Base-by-base conservation (phyloP, 2,113 vertebrate species). In the Centropus bengalensis region DNA sequence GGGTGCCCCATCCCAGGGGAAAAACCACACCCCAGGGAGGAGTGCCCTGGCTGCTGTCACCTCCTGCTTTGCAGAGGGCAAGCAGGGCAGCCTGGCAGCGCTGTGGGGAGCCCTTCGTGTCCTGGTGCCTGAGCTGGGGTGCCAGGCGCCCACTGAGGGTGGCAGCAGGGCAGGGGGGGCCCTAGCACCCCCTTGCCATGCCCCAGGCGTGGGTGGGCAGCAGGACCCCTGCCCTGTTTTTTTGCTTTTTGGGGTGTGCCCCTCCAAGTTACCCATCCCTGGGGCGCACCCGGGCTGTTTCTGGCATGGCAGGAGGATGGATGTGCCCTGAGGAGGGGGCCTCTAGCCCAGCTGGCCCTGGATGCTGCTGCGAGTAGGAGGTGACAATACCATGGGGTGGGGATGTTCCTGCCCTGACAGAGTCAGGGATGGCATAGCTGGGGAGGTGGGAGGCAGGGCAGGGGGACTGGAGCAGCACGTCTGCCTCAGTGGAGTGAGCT, bases 21-120 rank as follows among this genome's bases (percentile, higher is more conserved):
- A 9, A 49, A 49, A 10, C 19, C 19, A 45, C 33, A 38, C 59
- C 40, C 6, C 5, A 3, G 22, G 26, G 49, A 55, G 78, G 54
- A 49, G 26, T 2, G 10, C 22, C n/a, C 27, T 2, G 2, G 7
- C 80, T 70, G 51, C 69, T 81, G 69, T 68, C 81, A 14, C 91
- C 95, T 93, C 83, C 81, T 81, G 77, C 33, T 92, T 52, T 24
- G 86, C 15, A 49, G 67, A 5, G 3, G 49, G 38, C 4, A 4
- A 68, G 52, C 3, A 0, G 7, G 30, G 30, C 11, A 16, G 33
- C 38, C 1, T 0, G 0, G 1, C 4, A 82, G 21, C 60, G 22
- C 45, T 0, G 5, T 2, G 4, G 40, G 42, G 55, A 64, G 40
- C 19, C 42, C 24, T 1, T 62, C 10, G 2, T 28, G 12, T 67